These are phyloP conservation scores for Taenioides sp. DNA, from an alignment of 2,797 vertebrate species.

Conservation along the genomic window DNA sequence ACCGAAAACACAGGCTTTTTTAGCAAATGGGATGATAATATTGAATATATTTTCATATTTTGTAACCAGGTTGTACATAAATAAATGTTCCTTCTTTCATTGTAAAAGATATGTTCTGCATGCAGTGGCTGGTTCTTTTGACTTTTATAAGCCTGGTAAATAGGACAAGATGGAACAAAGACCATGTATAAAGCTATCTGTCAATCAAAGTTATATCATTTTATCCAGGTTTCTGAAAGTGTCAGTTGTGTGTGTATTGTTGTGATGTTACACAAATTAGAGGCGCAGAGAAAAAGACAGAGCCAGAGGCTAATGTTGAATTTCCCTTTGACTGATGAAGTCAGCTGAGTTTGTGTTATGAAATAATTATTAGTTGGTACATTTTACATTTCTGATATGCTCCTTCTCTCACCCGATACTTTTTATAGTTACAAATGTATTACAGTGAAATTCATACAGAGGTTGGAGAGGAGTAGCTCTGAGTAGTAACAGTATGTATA, in stretches of 20 bases:
- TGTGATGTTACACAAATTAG: neutral
- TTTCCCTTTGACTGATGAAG: neutral
- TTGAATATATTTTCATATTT: too few relatives aligned
- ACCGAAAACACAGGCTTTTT: constrained; percentile 39
- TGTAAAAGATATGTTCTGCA: neutral
- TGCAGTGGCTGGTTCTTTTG: neutral
- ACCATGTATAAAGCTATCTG: neutral
- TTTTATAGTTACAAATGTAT: neutral
- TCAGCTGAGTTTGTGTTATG: neutral
- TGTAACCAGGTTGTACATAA: too few relatives aligned
- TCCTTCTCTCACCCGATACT: neutral
- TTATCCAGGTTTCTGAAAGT: neutral
- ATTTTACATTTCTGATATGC: neutral
- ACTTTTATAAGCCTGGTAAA: neutral
- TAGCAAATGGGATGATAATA: constrained; percentile 36
- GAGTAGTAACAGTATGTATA: too few relatives aligned
- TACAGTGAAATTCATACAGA: neutral
- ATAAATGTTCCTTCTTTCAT: neutral
- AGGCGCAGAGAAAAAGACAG: too few relatives aligned
- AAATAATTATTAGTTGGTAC: neutral
- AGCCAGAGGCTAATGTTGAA: constrained; percentile 8
- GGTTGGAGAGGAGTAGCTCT: neutral
- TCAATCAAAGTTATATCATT: neutral
- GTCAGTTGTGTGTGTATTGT: neutral
- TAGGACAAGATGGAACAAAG: neutral